Evolutionary conservation across 92 coral and sea anemone species (phyloP), one percentile per base, ranked within the genome.

Genomic region (Siderastrea siderea): DNA sequence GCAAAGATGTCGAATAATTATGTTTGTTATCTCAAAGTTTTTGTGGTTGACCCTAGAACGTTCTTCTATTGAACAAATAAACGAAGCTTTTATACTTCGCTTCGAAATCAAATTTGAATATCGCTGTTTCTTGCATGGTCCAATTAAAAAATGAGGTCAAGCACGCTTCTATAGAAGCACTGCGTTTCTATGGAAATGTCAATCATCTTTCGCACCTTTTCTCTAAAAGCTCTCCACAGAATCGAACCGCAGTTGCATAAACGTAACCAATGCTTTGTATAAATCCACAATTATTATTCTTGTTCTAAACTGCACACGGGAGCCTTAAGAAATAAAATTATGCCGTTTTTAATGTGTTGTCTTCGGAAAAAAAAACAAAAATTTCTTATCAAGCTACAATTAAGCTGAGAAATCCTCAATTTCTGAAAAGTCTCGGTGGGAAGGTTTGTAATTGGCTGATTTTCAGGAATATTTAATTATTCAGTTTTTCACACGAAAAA

Each of bases 381-480:
- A 12, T 13, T 55, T 5, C 6, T n/a, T 51, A 47, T 54, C 57
- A 64, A 46, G 47, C 57, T 12, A 3, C 17, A 57, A 82, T 71
- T 82, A 48, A 61, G 51, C 67, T 8, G 15, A 44, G 58, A 64
- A 69, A 57, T 55, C 15, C 50, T 26, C 13, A 45, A 5, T 58
- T 44, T 57, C 49, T 70, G 46, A 43, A 15, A 82, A 63, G 13
- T 10, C 26, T 69, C 12, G 13, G 38, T 26, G 38, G 15, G 48
- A 19, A 7, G 54, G 77, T n/a, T 61, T 74, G 52, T 84, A 55
- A 82, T 84, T 84, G 80, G 87, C 74, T 48, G 57, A 74, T 43
- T 16, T 8, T 64, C 60, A 47, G 10, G 67, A 46, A 43, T 70
- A 81, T 68, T 74, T 57, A 84, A 84, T 84, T 73, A 84, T 84